These are phyloP conservation scores for Pseudococcus longispinus DNA, from an alignment of 2,888 invertebrate genomes.

Conservation along the genomic window DNA sequence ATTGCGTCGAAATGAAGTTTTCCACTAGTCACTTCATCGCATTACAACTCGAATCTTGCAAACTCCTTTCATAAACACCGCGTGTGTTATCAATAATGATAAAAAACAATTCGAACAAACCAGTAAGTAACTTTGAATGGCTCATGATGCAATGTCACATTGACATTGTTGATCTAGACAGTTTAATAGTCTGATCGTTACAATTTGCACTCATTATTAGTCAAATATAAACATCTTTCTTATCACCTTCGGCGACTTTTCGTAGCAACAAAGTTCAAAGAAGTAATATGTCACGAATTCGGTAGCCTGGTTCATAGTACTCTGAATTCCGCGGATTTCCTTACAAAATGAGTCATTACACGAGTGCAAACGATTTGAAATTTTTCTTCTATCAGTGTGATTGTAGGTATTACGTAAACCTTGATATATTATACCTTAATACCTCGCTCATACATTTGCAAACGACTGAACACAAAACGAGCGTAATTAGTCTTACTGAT, in stretches of 20 bases:
- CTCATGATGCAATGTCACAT: neutral
- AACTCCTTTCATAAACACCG: neutral
- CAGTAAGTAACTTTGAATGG: neutral
- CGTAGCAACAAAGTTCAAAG: neutral
- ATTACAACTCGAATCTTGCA: neutral
- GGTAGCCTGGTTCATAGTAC: neutral
- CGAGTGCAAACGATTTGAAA: neutral
- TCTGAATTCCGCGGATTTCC: neutral
- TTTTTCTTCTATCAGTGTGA: neutral
- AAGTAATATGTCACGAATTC: no score
- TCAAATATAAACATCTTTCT: neutral
- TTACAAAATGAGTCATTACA: neutral
- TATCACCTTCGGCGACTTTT: neutral
- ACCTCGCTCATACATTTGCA: neutral
- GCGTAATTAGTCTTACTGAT: slow-evolving; percentile 12
- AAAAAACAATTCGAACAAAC: neutral
- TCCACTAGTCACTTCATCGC: neutral
- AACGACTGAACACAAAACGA: neutral
- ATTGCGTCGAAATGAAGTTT: neutral
- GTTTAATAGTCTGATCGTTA: neutral
- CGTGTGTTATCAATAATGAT: neutral
- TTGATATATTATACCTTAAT: slow-evolving; percentile 20
- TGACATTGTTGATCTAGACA: no score
- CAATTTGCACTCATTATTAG: neutral
- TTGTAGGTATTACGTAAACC: neutral